A percentile compares a stretch with the other conserved stretches of the same genome.
These are phyloP conservation scores for Zygaena filipendulae DNA, from an alignment of 2,888 invertebrate genomes.

Conservation along the genomic window DNA sequence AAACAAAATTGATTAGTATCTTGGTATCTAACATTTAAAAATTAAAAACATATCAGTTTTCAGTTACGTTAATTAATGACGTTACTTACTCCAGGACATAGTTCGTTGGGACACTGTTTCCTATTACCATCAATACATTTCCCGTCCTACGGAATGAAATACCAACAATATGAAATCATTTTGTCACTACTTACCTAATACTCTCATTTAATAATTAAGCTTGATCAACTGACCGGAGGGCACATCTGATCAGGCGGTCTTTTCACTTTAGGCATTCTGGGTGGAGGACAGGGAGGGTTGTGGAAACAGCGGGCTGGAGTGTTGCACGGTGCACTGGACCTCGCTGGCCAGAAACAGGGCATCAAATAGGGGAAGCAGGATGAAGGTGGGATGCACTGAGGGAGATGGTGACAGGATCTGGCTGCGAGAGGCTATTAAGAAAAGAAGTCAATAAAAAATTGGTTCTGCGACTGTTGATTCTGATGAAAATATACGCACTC, in stretches of 20 bases:
- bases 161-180: too few species aligned
- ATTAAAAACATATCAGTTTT: too few species aligned
- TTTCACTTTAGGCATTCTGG: conserved; percentile 20
- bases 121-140: conserved; percentile 22
- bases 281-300: conserved; percentile 43
- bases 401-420: conserved; percentile 39
- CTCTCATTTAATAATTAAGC: too few species aligned
- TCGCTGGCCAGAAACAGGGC: conserved; percentile 55
- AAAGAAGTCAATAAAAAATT: conserved; percentile 1
- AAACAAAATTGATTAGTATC: background rate
- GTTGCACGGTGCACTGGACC: conserved; percentile 42
- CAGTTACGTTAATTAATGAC: too few species aligned
- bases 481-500: conserved; percentile 22
- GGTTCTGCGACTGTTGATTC: background rate
- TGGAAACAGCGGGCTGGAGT: conserved; percentile 46
- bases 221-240: too few species aligned
- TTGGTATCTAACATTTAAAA: too few species aligned
- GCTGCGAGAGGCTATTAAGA: conserved; percentile 37
- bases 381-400: conserved; percentile 43
- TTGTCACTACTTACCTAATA: too few species aligned
- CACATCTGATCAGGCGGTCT: conserved; percentile 23
- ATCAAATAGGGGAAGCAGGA: conserved; percentile 47
- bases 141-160: conserved; percentile 22
- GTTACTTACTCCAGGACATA: conserved; percentile 30
- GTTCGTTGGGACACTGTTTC: conserved; percentile 25